Evolutionary conservation across 2,888 invertebrate species (phyloP), one percentile per base, ranked within the genome.

Genomic region (Ennomos fuscantarius): DNA sequence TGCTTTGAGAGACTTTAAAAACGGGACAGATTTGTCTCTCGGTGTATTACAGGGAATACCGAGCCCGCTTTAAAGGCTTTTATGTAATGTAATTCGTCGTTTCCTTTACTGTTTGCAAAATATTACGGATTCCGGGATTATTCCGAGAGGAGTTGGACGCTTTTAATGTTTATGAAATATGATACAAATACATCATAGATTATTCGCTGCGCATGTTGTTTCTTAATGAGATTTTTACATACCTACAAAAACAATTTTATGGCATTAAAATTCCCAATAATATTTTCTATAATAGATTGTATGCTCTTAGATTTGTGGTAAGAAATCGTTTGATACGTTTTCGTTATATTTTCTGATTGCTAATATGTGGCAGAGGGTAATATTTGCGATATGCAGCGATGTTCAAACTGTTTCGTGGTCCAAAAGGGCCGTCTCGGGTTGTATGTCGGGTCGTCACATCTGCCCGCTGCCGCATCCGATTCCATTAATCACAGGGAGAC

Each of bases 401-500:
- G 35, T 40, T 43, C 11, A 12, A 41, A n/a, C 31, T 15, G 45
- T 42, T 40, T 24, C 69, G 74, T 76, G 78, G 78, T 82, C 83
- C 76, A 73, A 81, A 84, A 81, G 84, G 82, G 62, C 62, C 59
- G 64, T 61, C 58, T 43, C 77, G 49, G 40, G 40, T 41, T 34
- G 37, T 37, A 42, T 11, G 67, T 65, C 76, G 76, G 79, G 78
- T 74, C 78, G 78, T 71, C 79, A 78, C 79, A 80, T 83, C 82
- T 82, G 82, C 66, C 73, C 74, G 72, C 69, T 74, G 72, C 69
- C 77, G 78, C 79, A 81, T 87, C 85, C 86, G 86, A 88, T 86
- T 86, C 83, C 87, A 89, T 88, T 88, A 87, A 87, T 87, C 85
- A 82, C 79, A 78, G 80, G 76, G 82, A 81, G 54, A 74, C 75